These are phyloP conservation scores for Neoascia interrupta DNA, from an alignment of 2,888 invertebrate species.

Conservation along the genomic window DNA sequence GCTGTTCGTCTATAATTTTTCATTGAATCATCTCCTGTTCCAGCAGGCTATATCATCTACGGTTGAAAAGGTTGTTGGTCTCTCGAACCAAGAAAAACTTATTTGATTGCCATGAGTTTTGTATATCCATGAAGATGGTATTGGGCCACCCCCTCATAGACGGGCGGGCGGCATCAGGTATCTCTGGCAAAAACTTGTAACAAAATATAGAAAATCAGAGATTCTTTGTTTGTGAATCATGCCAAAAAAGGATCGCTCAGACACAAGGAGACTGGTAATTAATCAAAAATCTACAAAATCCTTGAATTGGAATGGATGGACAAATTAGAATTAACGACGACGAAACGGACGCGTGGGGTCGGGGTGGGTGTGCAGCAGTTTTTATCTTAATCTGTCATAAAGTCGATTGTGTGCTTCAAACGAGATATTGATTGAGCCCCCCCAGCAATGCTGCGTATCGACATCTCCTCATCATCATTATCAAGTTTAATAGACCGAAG, in stretches of 20 bases:
- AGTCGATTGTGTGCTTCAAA: conserved; percentile 32
- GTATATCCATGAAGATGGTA: neutral
- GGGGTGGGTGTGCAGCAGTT: conserved; percentile 3
- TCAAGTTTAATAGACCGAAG: conserved; percentile 58
- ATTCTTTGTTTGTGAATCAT: neutral
- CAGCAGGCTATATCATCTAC: neutral
- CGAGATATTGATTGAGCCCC: conserved; percentile 42
- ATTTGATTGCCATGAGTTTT: conserved; percentile 47
- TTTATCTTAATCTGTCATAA: conserved; percentile 48
- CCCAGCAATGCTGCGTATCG: conserved; percentile 1
- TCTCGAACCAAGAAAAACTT: conserved; percentile 44
- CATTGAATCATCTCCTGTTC: conserved; percentile 56
- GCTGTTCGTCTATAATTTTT: conserved; percentile 35
- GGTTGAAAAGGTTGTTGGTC: conserved; percentile 50
- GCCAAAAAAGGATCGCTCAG: too few species aligned
- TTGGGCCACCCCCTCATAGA: too few species aligned
- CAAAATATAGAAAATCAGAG: conserved; percentile 20
- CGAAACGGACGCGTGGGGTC: too few species aligned
- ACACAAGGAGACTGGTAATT: too few species aligned
- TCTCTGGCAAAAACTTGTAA: conserved; percentile 14
- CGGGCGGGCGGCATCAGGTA: too few species aligned
- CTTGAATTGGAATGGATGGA: conserved; percentile 3
- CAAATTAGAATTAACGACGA: conserved; percentile 41
- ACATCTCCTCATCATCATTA: conserved; percentile 40
- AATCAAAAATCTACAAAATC: conserved; percentile 29